Evolutionary conservation across 2,113 vertebrate species (phyloP), one percentile per base, ranked within the genome.

Genomic region (Actinemys pallida): DNA sequence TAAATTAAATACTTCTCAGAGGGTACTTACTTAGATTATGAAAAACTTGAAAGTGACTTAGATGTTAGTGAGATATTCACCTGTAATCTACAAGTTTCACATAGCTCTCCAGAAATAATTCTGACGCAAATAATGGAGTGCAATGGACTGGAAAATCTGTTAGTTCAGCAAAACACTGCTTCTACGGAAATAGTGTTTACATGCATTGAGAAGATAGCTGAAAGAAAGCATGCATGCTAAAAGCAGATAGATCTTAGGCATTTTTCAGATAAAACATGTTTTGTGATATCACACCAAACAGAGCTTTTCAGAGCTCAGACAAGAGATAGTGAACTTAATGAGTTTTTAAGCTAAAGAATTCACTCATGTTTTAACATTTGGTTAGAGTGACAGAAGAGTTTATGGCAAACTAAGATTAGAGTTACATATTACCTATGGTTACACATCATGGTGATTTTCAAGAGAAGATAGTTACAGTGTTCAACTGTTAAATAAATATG

Each of bases 191-290:
- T 8, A 54, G 65, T 72, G 17, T 94, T 90, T 35, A 4, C 16
- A 72, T 53, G 14, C 7, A 69, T 29, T 39, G 47, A 88, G 83
- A 90, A 78, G 12, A 59, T 3, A 81, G 93, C 75, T 89, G 35
- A 94, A 89, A 91, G 78, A 92, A 89, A 89, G 81, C n/a, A n/a
- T 92, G 90, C 88, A 24, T 50, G 45, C 49, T 45, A 94, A 86
- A 91, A 84, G 78, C 17, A 81, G 49, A 56, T 54, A 56, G 62
- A 72, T 72, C 8, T 39, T 22, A 72, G 19, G 20, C 39, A 45
- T 85, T 78, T 76, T 22, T 49, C 11, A 78, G 57, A 0, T 42
- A 31, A 47, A 92, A 88, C 90, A 90, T 80, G 22, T 22, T 85
- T 72, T 12, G 10, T 20, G 16, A 87, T 83, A 87, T 42, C 10